Percentiles rank a stretch among this genome's conserved stretches.
These are phyloP conservation scores for Rallus crepitans DNA, from an alignment of 2,797 vertebrate species.

Conservation along the genomic window DNA sequence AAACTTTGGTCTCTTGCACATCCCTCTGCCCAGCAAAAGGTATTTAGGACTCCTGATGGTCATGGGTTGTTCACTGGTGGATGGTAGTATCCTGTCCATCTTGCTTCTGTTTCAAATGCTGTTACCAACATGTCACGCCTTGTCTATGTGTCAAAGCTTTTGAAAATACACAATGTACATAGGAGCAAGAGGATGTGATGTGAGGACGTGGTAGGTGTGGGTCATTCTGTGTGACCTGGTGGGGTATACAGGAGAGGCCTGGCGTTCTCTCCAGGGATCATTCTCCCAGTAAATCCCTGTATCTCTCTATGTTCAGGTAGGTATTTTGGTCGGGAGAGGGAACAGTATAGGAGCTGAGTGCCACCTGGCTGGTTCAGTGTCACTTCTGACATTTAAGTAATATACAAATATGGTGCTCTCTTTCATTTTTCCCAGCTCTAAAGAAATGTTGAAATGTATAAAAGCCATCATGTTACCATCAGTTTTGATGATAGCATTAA, in stretches of 20 bases:
- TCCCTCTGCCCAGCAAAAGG: not conserved
- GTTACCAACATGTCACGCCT: not conserved
- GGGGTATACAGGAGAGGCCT: not conserved
- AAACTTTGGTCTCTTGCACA: not conserved
- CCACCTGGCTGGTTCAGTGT: not conserved
- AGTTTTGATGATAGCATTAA: constrained; percentile 54
- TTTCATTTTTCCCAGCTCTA: not conserved
- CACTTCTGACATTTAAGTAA: constrained; percentile 16
- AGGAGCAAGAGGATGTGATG: not conserved
- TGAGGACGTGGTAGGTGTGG: not conserved
- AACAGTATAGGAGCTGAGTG: not conserved
- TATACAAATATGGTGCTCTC: not conserved
- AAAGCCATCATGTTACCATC: constrained; percentile 39
- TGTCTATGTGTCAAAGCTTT: not conserved
- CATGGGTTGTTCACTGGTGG: not conserved
- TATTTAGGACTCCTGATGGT: not conserved
- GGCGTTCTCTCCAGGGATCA: not conserved
- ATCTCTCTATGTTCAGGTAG: not conserved
- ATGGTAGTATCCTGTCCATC: not conserved
- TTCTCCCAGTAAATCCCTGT: not conserved
- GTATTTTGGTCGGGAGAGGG: not conserved
- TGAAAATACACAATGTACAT: not conserved
- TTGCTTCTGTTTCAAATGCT: not conserved
- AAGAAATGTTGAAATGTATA: constrained; percentile 40
- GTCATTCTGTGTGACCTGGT: not conserved